Evolutionary conservation across 2,888 invertebrate genomes (phyloP).

Genomic region (Acronicta alni): DNA sequence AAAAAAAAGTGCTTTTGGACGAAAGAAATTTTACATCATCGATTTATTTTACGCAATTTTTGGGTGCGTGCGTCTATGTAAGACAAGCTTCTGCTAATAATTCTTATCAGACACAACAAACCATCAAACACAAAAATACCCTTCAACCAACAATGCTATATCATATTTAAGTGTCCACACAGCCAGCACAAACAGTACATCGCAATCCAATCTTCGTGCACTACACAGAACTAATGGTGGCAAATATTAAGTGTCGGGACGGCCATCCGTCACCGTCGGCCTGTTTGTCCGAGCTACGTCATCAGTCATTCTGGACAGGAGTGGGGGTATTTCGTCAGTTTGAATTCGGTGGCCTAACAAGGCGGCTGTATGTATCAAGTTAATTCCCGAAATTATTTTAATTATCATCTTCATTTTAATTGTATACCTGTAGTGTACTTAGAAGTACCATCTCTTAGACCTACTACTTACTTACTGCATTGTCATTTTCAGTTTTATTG

Average conservation of each 20-base stretch:
- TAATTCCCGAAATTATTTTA: no score
- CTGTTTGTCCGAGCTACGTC: constrained; percentile 51
- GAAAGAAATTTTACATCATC: no score
- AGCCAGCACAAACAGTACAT: constrained; percentile 32
- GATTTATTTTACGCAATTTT: no score
- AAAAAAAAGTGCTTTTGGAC: no score
- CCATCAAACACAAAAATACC: constrained; percentile 9
- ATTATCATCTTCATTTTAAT: no score
- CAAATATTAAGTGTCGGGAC: constrained; percentile 55
- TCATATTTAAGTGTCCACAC: constrained; percentile 38
- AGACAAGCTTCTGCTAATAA: no score
- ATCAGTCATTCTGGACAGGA: constrained; percentile 49
- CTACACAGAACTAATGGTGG: constrained; percentile 49
- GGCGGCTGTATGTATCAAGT: constrained; percentile 21
- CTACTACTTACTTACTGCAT: no score
- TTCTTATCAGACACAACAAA: neutral
- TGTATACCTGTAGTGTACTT: no score
- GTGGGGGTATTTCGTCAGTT: constrained; percentile 41
- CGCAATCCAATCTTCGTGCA: constrained; percentile 46
- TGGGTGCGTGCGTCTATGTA: no score
- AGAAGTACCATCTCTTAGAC: no score
- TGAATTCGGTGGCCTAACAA: constrained; percentile 34
- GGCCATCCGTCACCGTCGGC: constrained; percentile 60
- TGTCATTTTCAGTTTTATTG: no score
- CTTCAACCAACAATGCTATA: constrained; percentile 26